A percentile compares a stretch with the other conserved stretches of the same genome.
phyloP scores from a whole-genome alignment of 2,888 invertebrate species.

The Orthosia gothica region DNA sequence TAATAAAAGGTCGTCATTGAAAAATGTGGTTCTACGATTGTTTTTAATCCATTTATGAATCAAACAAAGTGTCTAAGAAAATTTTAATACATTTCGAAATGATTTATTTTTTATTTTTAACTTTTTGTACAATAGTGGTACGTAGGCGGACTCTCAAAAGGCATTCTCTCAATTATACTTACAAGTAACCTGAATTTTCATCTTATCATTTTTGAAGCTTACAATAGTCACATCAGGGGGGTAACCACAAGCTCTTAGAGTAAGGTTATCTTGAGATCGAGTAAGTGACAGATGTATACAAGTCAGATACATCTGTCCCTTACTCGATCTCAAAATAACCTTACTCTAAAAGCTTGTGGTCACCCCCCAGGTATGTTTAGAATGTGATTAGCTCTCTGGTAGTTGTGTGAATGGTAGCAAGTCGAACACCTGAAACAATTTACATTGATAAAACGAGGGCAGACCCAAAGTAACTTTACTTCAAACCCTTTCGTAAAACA shows the following conservation, averaged over 20 bases:
- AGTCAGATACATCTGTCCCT: no score
- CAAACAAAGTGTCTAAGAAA: neutral
- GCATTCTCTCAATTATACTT: conserved; percentile 73
- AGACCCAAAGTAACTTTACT: neutral
- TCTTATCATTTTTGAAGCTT: conserved; percentile 74
- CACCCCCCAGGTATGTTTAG: conserved; percentile 91
- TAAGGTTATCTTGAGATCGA: no score
- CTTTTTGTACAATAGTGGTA: no score
- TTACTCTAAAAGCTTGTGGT: no score
- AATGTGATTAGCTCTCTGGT: conserved; percentile 92
- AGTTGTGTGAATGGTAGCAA: conserved; percentile 92
- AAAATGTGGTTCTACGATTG: neutral
- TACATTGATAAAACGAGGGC: conserved; percentile 7
- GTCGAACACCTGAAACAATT: conserved; percentile 87
- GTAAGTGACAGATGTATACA: no score
- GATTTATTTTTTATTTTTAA: neutral
- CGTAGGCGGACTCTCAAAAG: no score
- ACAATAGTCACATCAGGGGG: conserved; percentile 84
- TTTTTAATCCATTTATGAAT: neutral
- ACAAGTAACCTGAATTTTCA: conserved; percentile 89
- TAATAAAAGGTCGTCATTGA: neutral
- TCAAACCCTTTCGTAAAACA: conserved; percentile 11
- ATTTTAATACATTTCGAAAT: neutral
- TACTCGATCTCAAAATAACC: no score
- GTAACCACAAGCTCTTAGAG: no score